A percentile compares a stretch with the other conserved stretches of the same genome.
Evolutionary conservation across 1,140 invertebrate genomes (phyloP).

Genomic region (Trachelipus rathkii): DNA sequence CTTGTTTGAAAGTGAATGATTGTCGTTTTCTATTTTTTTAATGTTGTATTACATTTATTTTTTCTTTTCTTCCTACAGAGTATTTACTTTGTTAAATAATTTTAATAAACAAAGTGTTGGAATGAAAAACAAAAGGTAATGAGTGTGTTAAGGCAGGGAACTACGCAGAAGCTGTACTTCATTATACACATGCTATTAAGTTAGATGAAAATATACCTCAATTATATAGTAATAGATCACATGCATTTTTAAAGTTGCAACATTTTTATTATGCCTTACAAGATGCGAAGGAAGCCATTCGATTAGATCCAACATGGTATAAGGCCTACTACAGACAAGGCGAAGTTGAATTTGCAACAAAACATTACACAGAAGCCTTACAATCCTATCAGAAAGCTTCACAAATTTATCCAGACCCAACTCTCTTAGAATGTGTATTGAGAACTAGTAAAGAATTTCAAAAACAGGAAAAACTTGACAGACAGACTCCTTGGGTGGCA

Average conservation of each 20-base stretch:
- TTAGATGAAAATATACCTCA: conserved; percentile 65
- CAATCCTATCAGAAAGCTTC: conserved; percentile 66
- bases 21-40: too few species aligned
- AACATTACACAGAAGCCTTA: conserved; percentile 64
- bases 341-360: conserved; percentile 68
- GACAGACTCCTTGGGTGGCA: not conserved
- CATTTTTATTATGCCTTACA: conserved; percentile 70
- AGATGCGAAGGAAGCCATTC: conserved; percentile 71
- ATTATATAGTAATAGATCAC: conserved; percentile 73
- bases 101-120: conserved; percentile 50
- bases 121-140: conserved; percentile 69
- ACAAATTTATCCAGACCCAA: conserved; percentile 60
- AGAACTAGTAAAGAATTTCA: conserved; percentile 32
- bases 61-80: too few species aligned
- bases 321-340: conserved; percentile 77
- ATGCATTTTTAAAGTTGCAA: conserved; percentile 70
- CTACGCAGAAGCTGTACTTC: conserved; percentile 68
- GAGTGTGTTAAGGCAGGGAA: conserved; percentile 67
- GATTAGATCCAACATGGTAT: conserved; percentile 69
- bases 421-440: conserved; percentile 33
- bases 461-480: conserved; percentile 25
- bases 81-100: too few species aligned
- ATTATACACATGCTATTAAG: conserved; percentile 75
- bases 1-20: too few species aligned
- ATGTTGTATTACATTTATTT: too few species aligned